Evolutionary conservation across 1,140 invertebrate genomes (phyloP), one percentile per base, ranked within the genome.

Genomic region (Euura saliciscinereae): DNA sequence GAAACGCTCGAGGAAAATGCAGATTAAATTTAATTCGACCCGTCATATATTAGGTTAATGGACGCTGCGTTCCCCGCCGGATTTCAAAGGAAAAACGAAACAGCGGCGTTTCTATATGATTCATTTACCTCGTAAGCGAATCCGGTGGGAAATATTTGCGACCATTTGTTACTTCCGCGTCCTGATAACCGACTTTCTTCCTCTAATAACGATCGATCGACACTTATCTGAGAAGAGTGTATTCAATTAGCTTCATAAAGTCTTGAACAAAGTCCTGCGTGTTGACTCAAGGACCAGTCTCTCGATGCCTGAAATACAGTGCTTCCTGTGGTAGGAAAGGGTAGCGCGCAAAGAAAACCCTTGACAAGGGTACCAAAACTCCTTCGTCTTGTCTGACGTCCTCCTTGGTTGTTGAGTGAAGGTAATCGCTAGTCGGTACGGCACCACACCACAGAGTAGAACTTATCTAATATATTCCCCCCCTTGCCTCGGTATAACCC

Each of bases 201-300:
- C 28, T 28, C 28, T 28, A 1, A 28, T 28, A 28, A 28, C 28
- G 28, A 28, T 28, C 28, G 28, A 28, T 28, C 28, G 28, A 59
- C 51, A 11, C 13, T 59, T n/a, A 59, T 59, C 3, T 8, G 51
- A 59, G 13, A 8, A 59, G 13, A 2, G 8, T 59, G 28, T 28
- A 8, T 85, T 84, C 82, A 84, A 85, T 85, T 84, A 83, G 81
- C 79, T 77, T 81, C 77, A 83, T 83, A 83, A 83, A 79, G 76
- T 68, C 65, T 72, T 69, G 84, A 83, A 85, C 80, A 81, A 84
- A 84, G 82, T 77, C 77, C 78, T 79, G 72, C 75, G 73, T 75
- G 2, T 28, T 28, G 28, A 28, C 28, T 28, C 28, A 28, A 28
- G 51, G 51, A 8, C 8, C 8, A 59, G 51, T 2, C 51, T 4